Evolutionary conservation across 2,113 vertebrate species (phyloP), one percentile per base, ranked within the genome.

Genomic region (Triplophysa dalaica): DNA sequence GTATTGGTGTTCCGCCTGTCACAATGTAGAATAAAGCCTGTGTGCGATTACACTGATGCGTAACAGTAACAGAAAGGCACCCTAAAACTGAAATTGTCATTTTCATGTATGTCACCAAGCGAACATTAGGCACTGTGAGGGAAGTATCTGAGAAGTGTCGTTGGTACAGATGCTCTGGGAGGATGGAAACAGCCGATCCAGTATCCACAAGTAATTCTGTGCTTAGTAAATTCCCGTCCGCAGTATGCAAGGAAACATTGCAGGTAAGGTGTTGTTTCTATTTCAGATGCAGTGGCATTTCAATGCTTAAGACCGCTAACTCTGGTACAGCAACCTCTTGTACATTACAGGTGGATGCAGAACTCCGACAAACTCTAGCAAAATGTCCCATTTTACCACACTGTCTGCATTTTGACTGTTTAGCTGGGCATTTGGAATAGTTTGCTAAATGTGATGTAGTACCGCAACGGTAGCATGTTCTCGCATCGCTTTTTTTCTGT

Each of bases 281-380:
- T 62, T 7, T 10, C 11, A 26, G 22, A 70, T 8, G 12, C n/a
- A 64, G 38, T 64, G 58, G 65, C 3, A n/a, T 33, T 19, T 54
- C 14, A 52, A 80, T 56, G 9, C 26, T 80, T 33, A 66, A n/a
- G 2, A 80, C 69, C 5, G 72, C 74, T 29, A 65, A 11, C 6
- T 80, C 69, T 12, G 70, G 62, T 16, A 67, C 29, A 8, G 62
- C n/a, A 17, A 69, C 21, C 21, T 68, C 79, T 45, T 60, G 72
- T 17, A 68, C 52, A 58, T 50, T 41, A 13, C n/a, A 67, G 75
- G 62, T 43, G 17, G 11, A 8, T 3, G 22, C n/a, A 45, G 70
- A 16, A 50, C 54, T 22, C 2, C 9, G 38, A 10, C 64, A 81
- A 5, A 81, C 73, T 48, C 43, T 63, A 10, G 41, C 41, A 75